A percentile compares a stretch with the other conserved stretches of the same genome.
phyloP scores from a whole-genome alignment of 2,888 invertebrate genomes.

The Geotrupes spiniger region DNA sequence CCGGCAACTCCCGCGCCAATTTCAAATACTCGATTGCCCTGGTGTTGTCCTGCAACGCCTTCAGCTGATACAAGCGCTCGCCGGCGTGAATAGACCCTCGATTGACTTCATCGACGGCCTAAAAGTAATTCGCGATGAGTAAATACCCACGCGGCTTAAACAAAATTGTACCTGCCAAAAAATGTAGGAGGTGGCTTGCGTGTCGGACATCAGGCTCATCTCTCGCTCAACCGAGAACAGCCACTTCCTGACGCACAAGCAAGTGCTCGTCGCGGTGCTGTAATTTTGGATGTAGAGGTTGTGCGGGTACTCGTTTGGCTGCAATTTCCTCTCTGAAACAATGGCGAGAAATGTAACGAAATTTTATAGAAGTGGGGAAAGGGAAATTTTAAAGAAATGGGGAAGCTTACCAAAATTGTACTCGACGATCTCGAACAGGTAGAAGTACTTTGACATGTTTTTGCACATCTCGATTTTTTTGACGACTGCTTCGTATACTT shows the following conservation, averaged over 20 bases:
- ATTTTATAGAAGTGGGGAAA: background rate
- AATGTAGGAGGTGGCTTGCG: constrained; percentile 77
- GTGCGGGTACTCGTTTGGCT: constrained; percentile 93
- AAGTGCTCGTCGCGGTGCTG: constrained; percentile 94
- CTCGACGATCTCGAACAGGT: constrained; percentile 91
- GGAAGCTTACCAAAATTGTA: constrained; percentile 75
- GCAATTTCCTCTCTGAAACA: constrained; percentile 85
- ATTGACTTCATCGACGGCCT: constrained; percentile 93
- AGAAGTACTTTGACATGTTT: constrained; percentile 84
- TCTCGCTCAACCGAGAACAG: constrained; percentile 73
- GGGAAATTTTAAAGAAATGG: no score
- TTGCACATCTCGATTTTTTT: constrained; percentile 79
- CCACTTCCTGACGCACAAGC: constrained; percentile 86
- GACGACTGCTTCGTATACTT: constrained; percentile 84
- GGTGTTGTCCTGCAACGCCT: constrained; percentile 88
- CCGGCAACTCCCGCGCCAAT: constrained; percentile 80
- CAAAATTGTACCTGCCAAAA: constrained; percentile 71
- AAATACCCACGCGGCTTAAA: background rate
- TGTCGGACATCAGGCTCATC: constrained; percentile 62
- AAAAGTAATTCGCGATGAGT: constrained; percentile 16
- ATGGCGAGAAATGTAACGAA: constrained; percentile 4
- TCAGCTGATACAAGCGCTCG: constrained; percentile 91
- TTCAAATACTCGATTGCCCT: constrained; percentile 84
- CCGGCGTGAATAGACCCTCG: constrained; percentile 87
- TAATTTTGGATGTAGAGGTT: constrained; percentile 98